These are phyloP conservation scores for Ciconia maguari DNA, from an alignment of 2,113 vertebrate genomes.

Conservation along the genomic window DNA sequence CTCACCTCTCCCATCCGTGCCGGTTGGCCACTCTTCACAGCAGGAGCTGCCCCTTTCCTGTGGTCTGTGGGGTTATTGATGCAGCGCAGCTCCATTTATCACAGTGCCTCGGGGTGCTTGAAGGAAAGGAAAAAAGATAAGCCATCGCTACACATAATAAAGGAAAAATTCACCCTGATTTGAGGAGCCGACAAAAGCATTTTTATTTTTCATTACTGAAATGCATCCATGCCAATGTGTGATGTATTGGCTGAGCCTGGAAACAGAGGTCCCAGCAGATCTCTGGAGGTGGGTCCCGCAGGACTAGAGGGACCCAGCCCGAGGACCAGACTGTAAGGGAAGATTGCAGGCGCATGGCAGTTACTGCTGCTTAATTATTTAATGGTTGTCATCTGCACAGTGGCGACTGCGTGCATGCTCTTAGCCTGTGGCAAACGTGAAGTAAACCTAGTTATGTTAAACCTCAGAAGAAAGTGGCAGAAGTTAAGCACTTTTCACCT, in stretches of 20 bases:
- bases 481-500: neutral
- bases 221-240: fast-evolving
- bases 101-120: neutral
- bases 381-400: neutral
- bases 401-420: fast-evolving
- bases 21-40: neutral
- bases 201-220: neutral
- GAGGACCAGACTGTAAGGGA: neutral
- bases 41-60: neutral
- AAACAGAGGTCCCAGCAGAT: neutral
- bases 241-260: neutral
- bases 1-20: neutral
- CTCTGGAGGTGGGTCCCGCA: neutral
- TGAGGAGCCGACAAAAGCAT: neutral
- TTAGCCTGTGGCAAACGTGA: neutral
- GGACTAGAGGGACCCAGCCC: neutral
- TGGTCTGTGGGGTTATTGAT: neutral
- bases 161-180: neutral
- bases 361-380: neutral
- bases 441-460: neutral
- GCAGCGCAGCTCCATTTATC: neutral
- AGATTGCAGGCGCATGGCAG: neutral
- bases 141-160: neutral
- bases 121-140: neutral
- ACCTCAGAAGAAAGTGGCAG: neutral